phyloP scores from a whole-genome alignment of 2,113 vertebrate genomes.

The Polypterus bichir region DNA sequence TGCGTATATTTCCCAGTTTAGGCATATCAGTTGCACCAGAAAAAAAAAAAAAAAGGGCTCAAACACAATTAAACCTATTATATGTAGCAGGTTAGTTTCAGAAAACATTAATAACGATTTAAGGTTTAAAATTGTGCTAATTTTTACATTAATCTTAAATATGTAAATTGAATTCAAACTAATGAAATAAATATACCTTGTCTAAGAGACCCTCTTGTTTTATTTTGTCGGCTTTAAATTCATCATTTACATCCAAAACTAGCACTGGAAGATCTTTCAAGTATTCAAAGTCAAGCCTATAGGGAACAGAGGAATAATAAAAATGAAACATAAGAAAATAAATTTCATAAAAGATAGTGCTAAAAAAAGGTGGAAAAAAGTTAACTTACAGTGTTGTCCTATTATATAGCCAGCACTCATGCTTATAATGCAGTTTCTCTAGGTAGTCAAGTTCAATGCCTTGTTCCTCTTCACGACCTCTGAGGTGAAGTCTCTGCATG shows the following conservation, averaged over 20 bases:
- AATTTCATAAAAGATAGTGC: not conserved
- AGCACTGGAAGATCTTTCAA: conserved; percentile 57
- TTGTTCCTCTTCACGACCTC: conserved; percentile 63
- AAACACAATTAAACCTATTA: no score
- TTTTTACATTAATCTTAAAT: no score
- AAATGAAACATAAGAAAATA: not conserved
- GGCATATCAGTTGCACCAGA: no score
- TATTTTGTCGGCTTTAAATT: conserved; percentile 65
- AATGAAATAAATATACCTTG: conserved; percentile 33
- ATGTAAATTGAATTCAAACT: no score
- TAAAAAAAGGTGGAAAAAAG: not conserved
- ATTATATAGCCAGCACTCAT: conserved; percentile 62
- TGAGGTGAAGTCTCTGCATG: conserved; percentile 56
- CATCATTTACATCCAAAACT: conserved; percentile 57
- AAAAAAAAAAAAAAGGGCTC: no score
- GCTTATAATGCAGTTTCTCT: conserved; percentile 68
- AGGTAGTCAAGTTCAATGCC: conserved; percentile 68
- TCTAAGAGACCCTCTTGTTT: conserved; percentile 55
- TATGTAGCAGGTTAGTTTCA: no score
- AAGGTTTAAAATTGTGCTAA: no score
- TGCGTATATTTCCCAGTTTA: no score
- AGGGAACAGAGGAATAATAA: not conserved
- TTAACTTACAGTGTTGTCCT: conserved; percentile 49
- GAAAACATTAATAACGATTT: no score
- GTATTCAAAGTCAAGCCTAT: conserved; percentile 61